Percentiles rank a stretch among this genome's conserved stretches.
phyloP scores from a whole-genome alignment of 2,113 vertebrate species.

The Platysternon megacephalum region DNA sequence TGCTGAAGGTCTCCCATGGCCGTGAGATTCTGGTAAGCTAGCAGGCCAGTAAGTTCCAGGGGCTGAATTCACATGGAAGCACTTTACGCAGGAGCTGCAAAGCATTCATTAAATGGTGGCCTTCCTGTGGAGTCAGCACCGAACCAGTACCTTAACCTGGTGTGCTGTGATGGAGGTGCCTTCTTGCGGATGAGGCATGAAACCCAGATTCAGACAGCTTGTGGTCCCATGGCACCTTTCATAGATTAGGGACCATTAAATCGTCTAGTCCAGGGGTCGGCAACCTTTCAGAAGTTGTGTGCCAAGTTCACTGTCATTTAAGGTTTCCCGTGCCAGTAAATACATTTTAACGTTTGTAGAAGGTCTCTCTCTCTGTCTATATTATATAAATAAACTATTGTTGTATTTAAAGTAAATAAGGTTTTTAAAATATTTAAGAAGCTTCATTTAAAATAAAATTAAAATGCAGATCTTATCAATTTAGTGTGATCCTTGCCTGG shows the following conservation, averaged over 20 bases:
- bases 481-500: no score
- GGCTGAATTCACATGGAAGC: background rate
- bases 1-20: conserved; percentile 91
- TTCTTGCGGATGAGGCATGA: background rate
- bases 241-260: background rate
- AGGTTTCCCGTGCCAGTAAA: no score
- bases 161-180: background rate
- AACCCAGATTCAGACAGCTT: background rate
- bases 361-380: no score
- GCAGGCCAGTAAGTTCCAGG: background rate
- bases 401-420: no score
- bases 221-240: background rate
- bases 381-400: no score
- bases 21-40: conserved; percentile 91
- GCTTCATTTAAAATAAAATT: no score
- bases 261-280: no score
- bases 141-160: background rate
- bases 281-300: no score
- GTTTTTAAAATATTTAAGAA: no score
- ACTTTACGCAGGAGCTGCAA: background rate
- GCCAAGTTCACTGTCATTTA: no score
- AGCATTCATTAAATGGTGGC: fast-evolving
- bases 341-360: no score
- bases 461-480: no score
- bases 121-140: background rate